Evolutionary conservation across 2,797 vertebrate genomes (phyloP), one percentile per base, ranked within the genome.

Genomic region (Dallia pectoralis): DNA sequence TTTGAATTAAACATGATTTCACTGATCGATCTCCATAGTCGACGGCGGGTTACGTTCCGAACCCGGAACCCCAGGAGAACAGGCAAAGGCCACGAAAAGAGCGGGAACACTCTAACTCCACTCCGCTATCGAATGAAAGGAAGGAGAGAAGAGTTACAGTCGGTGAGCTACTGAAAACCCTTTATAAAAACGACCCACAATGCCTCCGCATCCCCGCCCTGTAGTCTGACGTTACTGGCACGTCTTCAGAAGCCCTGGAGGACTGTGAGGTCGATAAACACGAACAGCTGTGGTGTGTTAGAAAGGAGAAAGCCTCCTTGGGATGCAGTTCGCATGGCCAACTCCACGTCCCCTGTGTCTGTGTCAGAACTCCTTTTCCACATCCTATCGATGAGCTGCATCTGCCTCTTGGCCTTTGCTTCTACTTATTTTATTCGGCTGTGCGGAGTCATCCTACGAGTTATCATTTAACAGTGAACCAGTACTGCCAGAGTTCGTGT

Each of bases 251-350:
- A 88, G 88, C 86, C 72, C 79, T 40, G 72, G 67, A 72, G 61
- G 80, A 73, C 11, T 49, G 68, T 59, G 79, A 78, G 49, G 67
- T 74, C 74, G 80, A 82, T 88, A 91, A 91, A 90, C 87, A 86
- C 79, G 47, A 85, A 87, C 91, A 91, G 89, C 88, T 91, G 90
- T 69, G 74, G 40, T 12, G 65, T 5, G 40, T 22, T 36, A 25
- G 65, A 48, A n/a, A 47, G 4, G 25, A 74, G 61, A 73, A 65
- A 77, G 78, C 79, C 47, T 83, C 81, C 73, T 78, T 25, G 69
- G 59, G 76, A 4, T 59, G n/a, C 22, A 18, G 11, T n/a, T 25
- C 22, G 2, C 11, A 25, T 48, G 22, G 70, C 74, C 62, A 22
- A 30, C 74, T 74, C 74, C 77, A 83, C 47, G 68, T 59, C 61